Conservation (phyloP, 1,140 invertebrate species). For the Drosophila tani region DNA sequence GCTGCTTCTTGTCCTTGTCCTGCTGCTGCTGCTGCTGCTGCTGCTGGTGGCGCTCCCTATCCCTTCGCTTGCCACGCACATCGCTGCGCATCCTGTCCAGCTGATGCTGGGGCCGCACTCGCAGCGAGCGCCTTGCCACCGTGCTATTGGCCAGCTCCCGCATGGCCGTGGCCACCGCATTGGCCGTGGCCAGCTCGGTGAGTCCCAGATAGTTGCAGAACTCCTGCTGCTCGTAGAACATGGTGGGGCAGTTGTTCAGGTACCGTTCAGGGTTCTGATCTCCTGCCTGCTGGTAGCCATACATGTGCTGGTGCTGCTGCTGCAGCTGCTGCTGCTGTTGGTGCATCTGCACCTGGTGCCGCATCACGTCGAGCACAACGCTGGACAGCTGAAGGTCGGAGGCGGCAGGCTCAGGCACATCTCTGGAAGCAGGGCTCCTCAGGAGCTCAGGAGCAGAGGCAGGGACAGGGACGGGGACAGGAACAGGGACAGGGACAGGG, state of each 20-base stretch:
- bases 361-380: constrained; percentile 33
- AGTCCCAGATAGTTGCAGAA: constrained; percentile 81
- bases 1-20: constrained; percentile 10
- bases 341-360: constrained; percentile 35
- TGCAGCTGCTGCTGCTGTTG: constrained; percentile 5
- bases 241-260: constrained; percentile 35
- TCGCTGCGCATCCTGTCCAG: constrained; percentile 70
- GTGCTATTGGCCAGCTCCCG: constrained; percentile 74
- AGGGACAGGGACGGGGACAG: neutral
- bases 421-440: neutral
- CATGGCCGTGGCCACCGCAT: constrained; percentile 72
- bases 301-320: constrained; percentile 3
- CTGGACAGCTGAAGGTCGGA: constrained; percentile 13
- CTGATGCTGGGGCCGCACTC: constrained; percentile 69
- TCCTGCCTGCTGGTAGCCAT: neutral
- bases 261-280: constrained; percentile 2
- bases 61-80: constrained; percentile 45
- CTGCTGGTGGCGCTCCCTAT: constrained; percentile 30
- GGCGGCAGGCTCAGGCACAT: neutral
- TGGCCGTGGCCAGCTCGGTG: constrained; percentile 73
- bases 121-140: constrained; percentile 67
- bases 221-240: constrained; percentile 76
- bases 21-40: constrained; percentile 34
- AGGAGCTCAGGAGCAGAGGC: neutral
- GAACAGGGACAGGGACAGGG: neutral